Evolutionary conservation across 2,113 vertebrate species (phyloP).

Genomic region (Alligator sinensis): DNA sequence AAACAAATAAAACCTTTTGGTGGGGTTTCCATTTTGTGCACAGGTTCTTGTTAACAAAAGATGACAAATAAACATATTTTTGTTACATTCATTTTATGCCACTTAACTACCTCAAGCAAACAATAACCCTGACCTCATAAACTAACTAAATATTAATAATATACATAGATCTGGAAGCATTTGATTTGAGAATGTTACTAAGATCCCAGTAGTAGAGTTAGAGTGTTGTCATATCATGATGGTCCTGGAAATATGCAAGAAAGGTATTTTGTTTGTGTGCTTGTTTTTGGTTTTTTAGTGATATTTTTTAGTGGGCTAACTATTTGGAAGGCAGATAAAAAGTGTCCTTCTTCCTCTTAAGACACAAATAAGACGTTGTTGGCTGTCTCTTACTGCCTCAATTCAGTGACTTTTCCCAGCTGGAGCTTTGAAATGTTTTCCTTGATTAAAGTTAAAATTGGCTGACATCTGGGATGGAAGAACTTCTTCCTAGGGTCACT

Average conservation of each 20-base stretch:
- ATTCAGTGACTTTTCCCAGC: not conserved
- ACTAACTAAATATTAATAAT: no score
- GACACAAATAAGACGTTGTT: not conserved
- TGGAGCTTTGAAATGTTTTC: not conserved
- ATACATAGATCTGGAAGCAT: no score
- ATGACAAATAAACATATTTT: not conserved
- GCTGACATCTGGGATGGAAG: not conserved
- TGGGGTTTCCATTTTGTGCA: not conserved
- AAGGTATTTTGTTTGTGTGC: no score
- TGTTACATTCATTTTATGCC: not conserved
- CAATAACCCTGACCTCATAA: no score
- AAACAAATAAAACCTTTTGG: not conserved
- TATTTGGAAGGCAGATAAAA: no score
- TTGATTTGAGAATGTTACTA: no score
- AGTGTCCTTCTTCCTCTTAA: not conserved
- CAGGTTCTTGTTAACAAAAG: not conserved
- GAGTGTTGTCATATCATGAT: no score
- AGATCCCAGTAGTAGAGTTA: no score
- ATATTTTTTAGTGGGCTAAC: no score
- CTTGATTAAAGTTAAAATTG: not conserved
- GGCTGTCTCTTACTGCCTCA: not conserved
- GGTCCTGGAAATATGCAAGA: no score
- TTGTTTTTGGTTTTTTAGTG: no score
- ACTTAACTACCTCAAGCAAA: not conserved
- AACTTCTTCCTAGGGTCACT: not conserved